Evolutionary conservation across 2,888 invertebrate genomes (phyloP).

Genomic region (Zeuzera pyrina): DNA sequence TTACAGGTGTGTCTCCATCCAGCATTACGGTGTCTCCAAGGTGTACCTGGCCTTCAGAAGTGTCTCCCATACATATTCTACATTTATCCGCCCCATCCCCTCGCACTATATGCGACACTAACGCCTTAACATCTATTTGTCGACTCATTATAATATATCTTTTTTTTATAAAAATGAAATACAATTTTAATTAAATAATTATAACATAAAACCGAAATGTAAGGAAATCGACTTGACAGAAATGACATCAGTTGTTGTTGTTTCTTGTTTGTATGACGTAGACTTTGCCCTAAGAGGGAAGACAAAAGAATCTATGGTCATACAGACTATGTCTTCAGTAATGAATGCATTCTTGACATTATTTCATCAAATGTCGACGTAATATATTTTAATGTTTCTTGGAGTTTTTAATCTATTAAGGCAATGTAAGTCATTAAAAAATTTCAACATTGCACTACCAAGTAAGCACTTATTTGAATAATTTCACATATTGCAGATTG

Average conservation of each 20-base stretch:
- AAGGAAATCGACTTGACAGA: neutral
- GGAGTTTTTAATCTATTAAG: too few species aligned
- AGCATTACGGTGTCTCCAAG: constrained; percentile 61
- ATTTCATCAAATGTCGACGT: too few species aligned
- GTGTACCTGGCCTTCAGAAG: constrained; percentile 56
- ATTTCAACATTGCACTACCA: too few species aligned
- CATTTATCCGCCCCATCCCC: constrained; percentile 61
- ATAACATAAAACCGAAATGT: neutral
- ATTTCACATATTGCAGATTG: too few species aligned
- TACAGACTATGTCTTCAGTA: too few species aligned
- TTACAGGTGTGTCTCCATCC: constrained; percentile 54
- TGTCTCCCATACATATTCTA: constrained; percentile 63
- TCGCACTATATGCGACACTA: constrained; percentile 58
- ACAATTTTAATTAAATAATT: neutral
- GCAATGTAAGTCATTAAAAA: too few species aligned
- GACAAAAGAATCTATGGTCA: too few species aligned
- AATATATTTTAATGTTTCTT: too few species aligned
- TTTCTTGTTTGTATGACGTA: too few species aligned
- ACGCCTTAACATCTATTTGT: constrained; percentile 55
- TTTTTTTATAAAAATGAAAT: constrained; percentile 2
- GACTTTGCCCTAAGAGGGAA: neutral
- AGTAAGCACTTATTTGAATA: too few species aligned
- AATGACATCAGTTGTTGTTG: too few species aligned
- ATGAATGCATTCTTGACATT: too few species aligned
- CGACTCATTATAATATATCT: constrained; percentile 35